Base-by-base conservation (phyloP, 2,113 vertebrate genomes). In the Tyrannus savana region DNA sequence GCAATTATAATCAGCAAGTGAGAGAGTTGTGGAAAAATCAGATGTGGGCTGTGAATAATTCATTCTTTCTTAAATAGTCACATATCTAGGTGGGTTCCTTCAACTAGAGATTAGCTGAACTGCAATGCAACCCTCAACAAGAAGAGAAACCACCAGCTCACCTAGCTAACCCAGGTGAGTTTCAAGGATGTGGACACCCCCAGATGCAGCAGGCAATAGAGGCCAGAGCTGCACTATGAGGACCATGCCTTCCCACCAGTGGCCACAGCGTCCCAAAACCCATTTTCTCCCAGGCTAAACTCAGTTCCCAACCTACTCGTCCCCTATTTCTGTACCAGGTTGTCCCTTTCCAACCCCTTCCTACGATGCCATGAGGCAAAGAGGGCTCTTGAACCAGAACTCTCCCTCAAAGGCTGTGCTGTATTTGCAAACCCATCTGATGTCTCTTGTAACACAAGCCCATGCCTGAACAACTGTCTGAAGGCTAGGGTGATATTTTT, bases 1-100 rank as follows among this genome's bases (percentile, higher is more conserved):
- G 52, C 52, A 94, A 95, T 94, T 93, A 93, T 73, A 94, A 93
- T 82, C 85, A 90, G 39, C 55, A 69, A 82, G 60, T 78, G 74
- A 89, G 68, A 80, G 25, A 67, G 22, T 12, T 84, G 39, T 78
- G 52, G 60, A 62, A 78, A 94, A 93, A 89, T 52, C 42, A 81
- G 62, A 66, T 46, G 37, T 74, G 22, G n/a, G n/a, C 37, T 77
- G 50, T 15, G 23, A 31, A 71, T 71, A 89, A 93, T 62, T 84
- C 64, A 77, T 66, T 93, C 50, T 74, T 13, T 67, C 81, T 87
- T 47, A 58, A 87, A 58, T 12, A 53, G 25, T 47, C 0, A 0
- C 5, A 14, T 73, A 12, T 84, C 64, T 91, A 9, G 0, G 27
- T 37, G n/a, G 24, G 16, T 72, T 87, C 19, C 68, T 76, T 80